A percentile compares a stretch with the other conserved stretches of the same genome.
These are phyloP conservation scores for Tachuris rubrigastra DNA, from an alignment of 2,113 vertebrate genomes.

Conservation along the genomic window DNA sequence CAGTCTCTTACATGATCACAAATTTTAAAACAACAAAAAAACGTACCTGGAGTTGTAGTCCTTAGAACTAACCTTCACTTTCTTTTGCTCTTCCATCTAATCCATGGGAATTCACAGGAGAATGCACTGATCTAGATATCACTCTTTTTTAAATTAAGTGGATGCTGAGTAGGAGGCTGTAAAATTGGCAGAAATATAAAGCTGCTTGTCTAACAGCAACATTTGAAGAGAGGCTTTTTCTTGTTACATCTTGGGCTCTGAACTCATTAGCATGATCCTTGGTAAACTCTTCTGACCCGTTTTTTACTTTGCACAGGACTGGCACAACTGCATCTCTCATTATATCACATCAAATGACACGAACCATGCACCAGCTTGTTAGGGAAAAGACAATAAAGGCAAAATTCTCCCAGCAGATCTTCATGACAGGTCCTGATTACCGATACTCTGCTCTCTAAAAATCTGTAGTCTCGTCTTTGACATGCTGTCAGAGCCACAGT, in stretches of 20 bases:
- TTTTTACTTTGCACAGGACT: background rate
- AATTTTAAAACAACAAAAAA: background rate
- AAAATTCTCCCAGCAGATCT: slow-evolving; percentile 8
- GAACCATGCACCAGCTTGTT: slow-evolving; percentile 27
- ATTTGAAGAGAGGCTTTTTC: background rate
- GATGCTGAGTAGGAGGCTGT: background rate
- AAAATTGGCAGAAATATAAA: slow-evolving; percentile 32
- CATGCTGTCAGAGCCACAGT: background rate
- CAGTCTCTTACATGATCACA: background rate
- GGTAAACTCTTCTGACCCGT: slow-evolving; percentile 50
- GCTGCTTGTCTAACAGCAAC: background rate
- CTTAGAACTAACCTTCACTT: background rate
- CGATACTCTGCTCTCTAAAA: background rate
- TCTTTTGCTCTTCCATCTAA: background rate
- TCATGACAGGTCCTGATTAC: background rate
- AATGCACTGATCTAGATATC: background rate
- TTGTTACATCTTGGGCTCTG: background rate
- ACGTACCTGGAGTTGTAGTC: background rate
- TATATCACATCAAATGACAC: slow-evolving; percentile 42
- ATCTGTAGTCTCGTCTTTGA: background rate
- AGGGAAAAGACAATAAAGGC: background rate
- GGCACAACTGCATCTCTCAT: slow-evolving; percentile 27
- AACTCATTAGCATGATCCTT: slow-evolving; percentile 55
- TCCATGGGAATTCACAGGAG: background rate
- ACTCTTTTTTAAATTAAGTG: slow-evolving; percentile 15